Conservation (phyloP, 2,888 invertebrate species). For the Metopia argyrocephala region DNA sequence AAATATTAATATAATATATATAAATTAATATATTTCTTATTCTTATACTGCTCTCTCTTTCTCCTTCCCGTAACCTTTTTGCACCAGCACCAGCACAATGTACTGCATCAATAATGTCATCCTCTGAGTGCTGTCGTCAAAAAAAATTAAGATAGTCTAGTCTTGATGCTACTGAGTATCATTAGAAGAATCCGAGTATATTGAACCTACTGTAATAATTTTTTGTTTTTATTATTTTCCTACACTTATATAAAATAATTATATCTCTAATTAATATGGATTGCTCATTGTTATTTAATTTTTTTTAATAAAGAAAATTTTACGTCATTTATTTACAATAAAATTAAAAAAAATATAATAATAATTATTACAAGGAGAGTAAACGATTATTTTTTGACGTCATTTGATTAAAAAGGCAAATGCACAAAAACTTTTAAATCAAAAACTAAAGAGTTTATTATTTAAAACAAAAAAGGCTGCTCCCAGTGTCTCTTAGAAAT, state of each 20-base stretch:
- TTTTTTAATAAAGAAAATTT: slow-evolving; percentile 16
- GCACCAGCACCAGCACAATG: no score
- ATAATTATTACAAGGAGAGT: not conserved
- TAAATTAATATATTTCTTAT: no score
- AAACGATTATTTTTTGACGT: slow-evolving; percentile 52
- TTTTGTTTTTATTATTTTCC: not conserved
- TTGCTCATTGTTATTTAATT: slow-evolving; percentile 4
- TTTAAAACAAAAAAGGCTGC: slow-evolving; percentile 14
- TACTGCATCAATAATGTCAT: no score
- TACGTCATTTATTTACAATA: slow-evolving; percentile 46
- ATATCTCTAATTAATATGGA: slow-evolving; percentile 19
- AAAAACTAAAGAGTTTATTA: not conserved
- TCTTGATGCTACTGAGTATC: not conserved
- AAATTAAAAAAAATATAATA: not conserved
- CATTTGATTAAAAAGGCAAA: slow-evolving; percentile 52
- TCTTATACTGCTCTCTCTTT: no score
- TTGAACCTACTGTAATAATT: not conserved
- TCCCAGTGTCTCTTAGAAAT: slow-evolving; percentile 37
- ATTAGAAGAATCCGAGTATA: no score
- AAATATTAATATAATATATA: no score
- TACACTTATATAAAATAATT: not conserved
- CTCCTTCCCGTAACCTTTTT: no score
- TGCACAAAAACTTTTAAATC: slow-evolving; percentile 3
- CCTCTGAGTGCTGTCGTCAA: no score
- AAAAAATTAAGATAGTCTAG: not conserved